Evolutionary conservation across 2,888 invertebrate species (phyloP).

Genomic region (Caenorhabditis parvicauda): DNA sequence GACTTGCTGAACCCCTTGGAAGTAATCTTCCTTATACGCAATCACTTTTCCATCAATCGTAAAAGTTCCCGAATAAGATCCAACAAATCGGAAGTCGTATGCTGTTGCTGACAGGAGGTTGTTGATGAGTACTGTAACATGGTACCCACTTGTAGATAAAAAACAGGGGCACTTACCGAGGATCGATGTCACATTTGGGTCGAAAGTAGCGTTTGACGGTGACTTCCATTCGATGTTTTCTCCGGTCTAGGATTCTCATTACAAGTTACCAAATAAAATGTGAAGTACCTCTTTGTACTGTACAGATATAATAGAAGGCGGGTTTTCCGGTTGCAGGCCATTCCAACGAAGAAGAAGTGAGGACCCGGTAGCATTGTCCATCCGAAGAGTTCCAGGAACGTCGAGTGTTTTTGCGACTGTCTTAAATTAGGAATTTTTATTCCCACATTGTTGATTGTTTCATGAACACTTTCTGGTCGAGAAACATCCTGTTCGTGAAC

Average conservation of each 20-base stretch:
- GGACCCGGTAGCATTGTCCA: constrained; percentile 57
- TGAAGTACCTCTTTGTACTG: constrained; percentile 49
- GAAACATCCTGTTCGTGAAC: no score
- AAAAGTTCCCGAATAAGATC: constrained; percentile 46
- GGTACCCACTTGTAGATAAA: background rate
- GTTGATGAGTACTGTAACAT: constrained; percentile 8
- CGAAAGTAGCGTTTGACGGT: constrained; percentile 52
- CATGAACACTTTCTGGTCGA: no score
- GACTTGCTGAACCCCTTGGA: constrained; percentile 51
- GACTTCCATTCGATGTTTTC: constrained; percentile 55
- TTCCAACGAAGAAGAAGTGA: constrained; percentile 54
- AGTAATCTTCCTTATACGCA: constrained; percentile 49
- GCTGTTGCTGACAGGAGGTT: constrained; percentile 52
- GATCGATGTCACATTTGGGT: constrained; percentile 32
- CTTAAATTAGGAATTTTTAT: background rate
- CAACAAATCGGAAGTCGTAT: constrained; percentile 60
- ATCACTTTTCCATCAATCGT: constrained; percentile 31
- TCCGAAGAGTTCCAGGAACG: constrained; percentile 56
- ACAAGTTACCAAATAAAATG: background rate
- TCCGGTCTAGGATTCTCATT: constrained; percentile 36
- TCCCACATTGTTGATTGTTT: no score
- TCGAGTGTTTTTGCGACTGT: constrained; percentile 50
- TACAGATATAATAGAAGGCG: constrained; percentile 44
- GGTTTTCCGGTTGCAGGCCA: constrained; percentile 49
- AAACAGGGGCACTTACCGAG: constrained; percentile 1